Evolutionary conservation across 2,888 invertebrate genomes (phyloP), one percentile per base, ranked within the genome.

Genomic region (Panopea generosa): DNA sequence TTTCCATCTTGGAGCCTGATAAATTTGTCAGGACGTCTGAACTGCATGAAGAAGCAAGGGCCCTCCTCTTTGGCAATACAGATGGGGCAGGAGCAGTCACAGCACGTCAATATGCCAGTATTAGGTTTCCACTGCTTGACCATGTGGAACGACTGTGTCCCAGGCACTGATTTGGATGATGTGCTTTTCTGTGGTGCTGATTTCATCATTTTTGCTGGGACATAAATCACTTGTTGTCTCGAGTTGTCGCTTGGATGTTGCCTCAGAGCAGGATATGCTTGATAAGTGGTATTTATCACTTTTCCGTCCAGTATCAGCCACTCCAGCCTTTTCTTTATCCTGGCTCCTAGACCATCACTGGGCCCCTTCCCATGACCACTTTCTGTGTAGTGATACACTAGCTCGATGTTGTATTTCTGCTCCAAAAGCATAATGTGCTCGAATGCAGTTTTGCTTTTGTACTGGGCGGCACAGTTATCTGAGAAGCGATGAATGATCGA

Each of bases 401-500:
- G 9, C 40, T 61, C n/a, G 3, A 73, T 62, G 29, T 29, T 55
- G 47, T 73, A 27, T 18, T 20, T 26, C 16, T 66, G 38, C 24
- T 73, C 52, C 16, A 59, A 16, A n/a, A 60, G 14, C 2, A 26
- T 22, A 7, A 57, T 16, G 20, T 66, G 49, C 11, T 18, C n/a
- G 18, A 60, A 73, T 52, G 73, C 56, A 22, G 20, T 16, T 29
- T 71, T 71, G 56, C 47, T 22, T 29, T 71, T 71, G 33, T 71
- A 59, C 43, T 73, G 73, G 0, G 52, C 38, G 4, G 62, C 61
- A 73, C 61, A 61, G 49, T 66, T 66, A 29, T 73, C 73, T 40
- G 50, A 49, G 26, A 61, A 66, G n/a, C 67, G 27, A 18, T 73
- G 67, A 3, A 73, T 6, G n/a, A n/a, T n/a, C n/a, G n/a, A n/a